Percentiles rank a stretch among this genome's conserved stretches.
phyloP scores from a whole-genome alignment of 2,113 vertebrate species.

The human (Homo sapiens) region GRCh38 chr16:50631501-50632000 shows the following conservation, averaged over 20 bases:
- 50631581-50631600: neutral
- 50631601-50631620: neutral
- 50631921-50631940: neutral
- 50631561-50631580: neutral
- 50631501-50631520: neutral
- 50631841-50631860: neutral
- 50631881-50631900: neutral
- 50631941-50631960: neutral
- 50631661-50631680: neutral
- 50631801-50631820: neutral
- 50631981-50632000: neutral
- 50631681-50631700: neutral
- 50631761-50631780: neutral
- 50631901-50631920: rapidly evolving
- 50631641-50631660: neutral
- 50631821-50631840: neutral
- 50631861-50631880: neutral
- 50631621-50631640: neutral
- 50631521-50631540: neutral
- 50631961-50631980: neutral
- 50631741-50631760: too few relatives aligned
- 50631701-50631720: neutral
- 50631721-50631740: neutral
- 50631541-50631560: neutral
- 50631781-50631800: rapidly evolving